Conservation (phyloP, 2,888 invertebrate genomes). For the Drosophila aldrichi region DNA sequence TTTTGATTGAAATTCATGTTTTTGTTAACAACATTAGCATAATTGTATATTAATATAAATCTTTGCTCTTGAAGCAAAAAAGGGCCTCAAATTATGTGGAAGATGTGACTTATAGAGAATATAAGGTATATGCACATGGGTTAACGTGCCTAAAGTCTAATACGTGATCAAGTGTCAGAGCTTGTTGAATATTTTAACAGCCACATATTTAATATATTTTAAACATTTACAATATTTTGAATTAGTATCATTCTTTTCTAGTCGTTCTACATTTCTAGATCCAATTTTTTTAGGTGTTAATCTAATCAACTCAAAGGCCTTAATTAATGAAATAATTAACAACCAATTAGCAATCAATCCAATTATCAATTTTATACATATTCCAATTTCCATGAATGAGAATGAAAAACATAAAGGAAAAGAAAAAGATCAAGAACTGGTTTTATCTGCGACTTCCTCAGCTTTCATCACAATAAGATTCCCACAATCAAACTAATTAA, state of each 20-base stretch:
- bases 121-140: background rate
- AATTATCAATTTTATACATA: background rate
- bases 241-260: background rate
- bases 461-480: constrained; percentile 2
- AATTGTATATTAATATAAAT: background rate
- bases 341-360: background rate
- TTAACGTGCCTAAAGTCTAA: background rate
- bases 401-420: background rate
- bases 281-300: background rate
- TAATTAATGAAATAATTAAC: background rate
- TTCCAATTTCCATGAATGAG: background rate
- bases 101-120: background rate
- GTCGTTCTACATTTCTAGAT: background rate
- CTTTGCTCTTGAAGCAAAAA: too few species aligned
- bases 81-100: background rate
- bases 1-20: constrained; percentile 5
- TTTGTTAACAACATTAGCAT: background rate
- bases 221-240: too few species aligned
- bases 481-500: constrained; percentile 19
- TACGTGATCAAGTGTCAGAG: background rate
- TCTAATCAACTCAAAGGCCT: background rate
- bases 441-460: background rate
- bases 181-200: background rate
- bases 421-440: background rate
- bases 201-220: background rate